Percentiles rank a stretch among this genome's conserved stretches.
phyloP scores from a whole-genome alignment of 2,888 invertebrate genomes.

The Tubulanus polymorphus region DNA sequence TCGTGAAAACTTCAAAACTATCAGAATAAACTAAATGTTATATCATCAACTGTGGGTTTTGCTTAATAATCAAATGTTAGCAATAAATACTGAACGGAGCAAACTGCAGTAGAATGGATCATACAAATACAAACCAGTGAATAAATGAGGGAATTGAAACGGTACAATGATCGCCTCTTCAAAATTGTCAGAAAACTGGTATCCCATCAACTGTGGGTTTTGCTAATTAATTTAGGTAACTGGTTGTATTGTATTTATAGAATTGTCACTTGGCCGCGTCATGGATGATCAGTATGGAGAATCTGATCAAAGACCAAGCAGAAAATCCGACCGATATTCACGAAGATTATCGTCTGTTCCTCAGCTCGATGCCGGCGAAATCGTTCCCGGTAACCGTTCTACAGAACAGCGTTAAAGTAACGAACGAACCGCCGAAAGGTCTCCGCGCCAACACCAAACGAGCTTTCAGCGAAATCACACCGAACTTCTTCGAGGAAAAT shows the following conservation, averaged over 20 bases:
- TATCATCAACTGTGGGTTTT: too few relatives aligned
- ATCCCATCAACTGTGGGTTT: too few relatives aligned
- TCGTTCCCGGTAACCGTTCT: constrained; percentile 53
- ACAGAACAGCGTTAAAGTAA: constrained; percentile 56
- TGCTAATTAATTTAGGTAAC: too few relatives aligned
- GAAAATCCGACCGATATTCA: constrained; percentile 50
- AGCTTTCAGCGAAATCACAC: constrained; percentile 75
- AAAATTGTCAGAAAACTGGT: too few relatives aligned
- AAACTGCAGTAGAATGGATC: too few relatives aligned
- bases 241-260: constrained; percentile 33
- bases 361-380: constrained; percentile 54
- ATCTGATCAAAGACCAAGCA: constrained; percentile 46
- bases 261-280: constrained; percentile 55
- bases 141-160: too few relatives aligned
- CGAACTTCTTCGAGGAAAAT: constrained; percentile 77
- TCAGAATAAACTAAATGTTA: too few relatives aligned
- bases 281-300: constrained; percentile 54
- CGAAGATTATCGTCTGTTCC: constrained; percentile 52
- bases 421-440: constrained; percentile 56
- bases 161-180: too few relatives aligned
- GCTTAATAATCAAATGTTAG: too few relatives aligned
- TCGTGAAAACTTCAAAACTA: too few relatives aligned
- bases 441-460: constrained; percentile 72
- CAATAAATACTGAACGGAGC: too few relatives aligned
- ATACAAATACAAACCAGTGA: too few relatives aligned